Base-by-base conservation (phyloP, 2,113 vertebrate genomes). In the Jaculus jaculus region DNA sequence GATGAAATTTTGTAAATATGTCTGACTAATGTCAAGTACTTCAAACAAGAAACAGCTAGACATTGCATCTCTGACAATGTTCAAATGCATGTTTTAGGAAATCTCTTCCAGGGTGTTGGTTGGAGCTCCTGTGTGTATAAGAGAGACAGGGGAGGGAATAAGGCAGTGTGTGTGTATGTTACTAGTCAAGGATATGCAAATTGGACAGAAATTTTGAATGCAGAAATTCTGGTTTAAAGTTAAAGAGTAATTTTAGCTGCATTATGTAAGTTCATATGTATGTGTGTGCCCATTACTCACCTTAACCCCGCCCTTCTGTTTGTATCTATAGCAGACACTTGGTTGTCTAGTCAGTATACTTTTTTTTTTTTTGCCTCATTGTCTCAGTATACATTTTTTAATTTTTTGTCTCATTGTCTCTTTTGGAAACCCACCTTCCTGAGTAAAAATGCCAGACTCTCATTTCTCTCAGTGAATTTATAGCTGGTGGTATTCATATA, bases 11-110 rank as follows among this genome's bases (percentile, higher is more conserved):
- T 81, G 5, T 74, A 79, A 90, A 42, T 63, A 30, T 28, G 11
- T 63, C 65, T 93, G 90, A 72, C 32, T 74, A 28, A 37, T 32
- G 34, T 42, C 26, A 83, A 2, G 11, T 18, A 42, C 79, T 90
- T 58, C 60, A 61, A 69, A 37, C 54, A 54, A 54, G 83, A 84
- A 89, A 78, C 65, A 77, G 39, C 42, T 86, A 68, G 17, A 12
- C 66, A 13, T 23, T 86, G 37, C 21, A 87, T 83, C 61, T 39
- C 15, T 71, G 68, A 91, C 21, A 61, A 13, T 74, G 47, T 73
- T 69, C 9, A 89, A 91, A 87, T 93, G 71, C 83, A 90, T 47
- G 32, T 24, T 65, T 37, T 75, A 60, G 92, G 28, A 87, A 37
- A 61, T 47, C 28, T 16, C 1, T 65, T 65, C 0, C 17, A 47